Evolutionary conservation across 2,888 invertebrate genomes (phyloP), one percentile per base, ranked within the genome.

Genomic region (Patella ulyssiponensis): DNA sequence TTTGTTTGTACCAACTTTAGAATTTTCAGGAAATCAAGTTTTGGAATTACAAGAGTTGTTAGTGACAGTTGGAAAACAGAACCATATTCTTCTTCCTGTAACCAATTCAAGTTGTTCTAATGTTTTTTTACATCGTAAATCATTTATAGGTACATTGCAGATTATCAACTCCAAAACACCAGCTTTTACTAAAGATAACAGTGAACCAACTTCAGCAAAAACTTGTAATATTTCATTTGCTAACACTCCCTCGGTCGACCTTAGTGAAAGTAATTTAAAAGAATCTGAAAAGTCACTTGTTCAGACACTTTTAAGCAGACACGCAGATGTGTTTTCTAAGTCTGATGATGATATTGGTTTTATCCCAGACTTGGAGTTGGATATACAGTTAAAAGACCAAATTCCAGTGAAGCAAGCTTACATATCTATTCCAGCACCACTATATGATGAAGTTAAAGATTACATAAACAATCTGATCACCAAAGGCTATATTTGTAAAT

Each of bases 361-460:
- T 75, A 53, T n/a, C 5, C 52, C 75, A 23, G 54, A 53, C n/a
- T 53, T 75, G 17, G 17, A 71, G 33, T 15, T 75, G 75, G 70
- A 71, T 33, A 75, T 75, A 51, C 20, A 23, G 11, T 17, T 75
- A 1, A 51, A 27, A 9, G 71, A 71, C 44, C 27, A 54, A 4
- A 23, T 33, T 4, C 52, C 76, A 14, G 53, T 71, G 17, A 33
- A 76, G 52, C 53, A 27, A 15, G 15, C 52, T n/a, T 71, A 75
- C 70, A 53, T 71, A 44, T 75, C 75, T 33, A 71, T 75, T 17
- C 71, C 70, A 51, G 20, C 33, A 75, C 75, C 75, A 17, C 52
- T 75, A 15, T 53, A 23, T 2, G 33, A 71, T 20, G 75, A 75
- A 33, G 75, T 75, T 33, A 76, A 76, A 76, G 71, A 76, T 33